Percentiles rank a stretch among this genome's conserved stretches.
phyloP scores from a whole-genome alignment of 2,888 invertebrate species.

The Thera obeliscata region DNA sequence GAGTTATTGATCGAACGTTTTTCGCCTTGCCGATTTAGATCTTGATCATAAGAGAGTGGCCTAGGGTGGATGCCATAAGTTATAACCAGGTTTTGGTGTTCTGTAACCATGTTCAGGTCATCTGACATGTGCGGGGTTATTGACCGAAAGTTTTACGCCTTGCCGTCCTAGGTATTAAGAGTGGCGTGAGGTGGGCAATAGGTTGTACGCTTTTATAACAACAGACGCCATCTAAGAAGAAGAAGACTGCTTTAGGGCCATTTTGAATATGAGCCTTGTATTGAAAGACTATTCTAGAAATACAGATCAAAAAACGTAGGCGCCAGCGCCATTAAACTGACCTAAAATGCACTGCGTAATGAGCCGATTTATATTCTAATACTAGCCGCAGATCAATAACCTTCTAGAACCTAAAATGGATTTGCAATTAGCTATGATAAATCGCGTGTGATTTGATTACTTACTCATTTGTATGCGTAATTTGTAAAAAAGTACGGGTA shows the following conservation, averaged over 20 bases:
- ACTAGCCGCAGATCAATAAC: neutral
- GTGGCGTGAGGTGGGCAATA: no score
- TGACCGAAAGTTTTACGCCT: neutral
- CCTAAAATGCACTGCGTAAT: neutral
- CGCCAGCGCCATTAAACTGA: neutral
- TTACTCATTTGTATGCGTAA: neutral
- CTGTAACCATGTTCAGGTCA: no score
- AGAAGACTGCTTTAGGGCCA: no score
- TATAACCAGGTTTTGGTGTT: no score
- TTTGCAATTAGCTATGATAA: slow-evolving; percentile 6
- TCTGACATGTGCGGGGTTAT: neutral
- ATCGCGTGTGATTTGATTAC: slow-evolving; percentile 1
- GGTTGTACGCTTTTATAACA: no score
- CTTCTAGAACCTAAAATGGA: slow-evolving; percentile 3
- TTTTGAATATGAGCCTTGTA: no score
- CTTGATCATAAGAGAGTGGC: no score
- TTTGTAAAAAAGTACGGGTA: slow-evolving; percentile 1
- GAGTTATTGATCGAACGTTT: neutral
- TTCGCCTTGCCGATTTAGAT: neutral
- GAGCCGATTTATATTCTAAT: neutral
- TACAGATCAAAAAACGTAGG: no score
- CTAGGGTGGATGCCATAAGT: no score
- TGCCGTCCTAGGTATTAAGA: neutral
- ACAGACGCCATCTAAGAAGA: no score
- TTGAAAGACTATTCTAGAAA: no score